A percentile compares a stretch with the other conserved stretches of the same genome.
Conservation (phyloP, 2,888 invertebrate genomes). For the Drosophila nigricruria region DNA sequence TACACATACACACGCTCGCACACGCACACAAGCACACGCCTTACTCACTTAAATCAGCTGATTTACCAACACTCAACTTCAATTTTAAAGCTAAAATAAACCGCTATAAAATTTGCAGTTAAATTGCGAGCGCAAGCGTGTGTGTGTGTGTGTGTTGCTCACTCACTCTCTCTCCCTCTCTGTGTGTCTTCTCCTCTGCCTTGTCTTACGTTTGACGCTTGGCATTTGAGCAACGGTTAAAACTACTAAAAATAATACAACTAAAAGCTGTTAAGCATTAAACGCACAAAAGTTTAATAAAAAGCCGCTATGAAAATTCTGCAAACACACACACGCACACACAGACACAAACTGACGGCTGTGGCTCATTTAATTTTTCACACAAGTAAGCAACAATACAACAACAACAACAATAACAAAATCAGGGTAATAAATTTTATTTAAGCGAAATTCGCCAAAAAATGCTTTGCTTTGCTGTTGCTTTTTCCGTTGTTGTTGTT, state of each 20-base stretch:
- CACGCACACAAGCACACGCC: constrained; percentile 1
- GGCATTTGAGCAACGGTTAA: constrained; percentile 56
- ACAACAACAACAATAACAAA: constrained; percentile 22
- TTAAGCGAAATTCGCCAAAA: constrained; percentile 51
- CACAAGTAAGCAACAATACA: constrained; percentile 31
- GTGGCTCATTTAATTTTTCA: constrained; percentile 59
- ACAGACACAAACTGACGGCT: constrained; percentile 31
- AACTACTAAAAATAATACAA: constrained; percentile 23
- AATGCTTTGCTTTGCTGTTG: constrained; percentile 45
- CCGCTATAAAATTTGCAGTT: constrained; percentile 33
- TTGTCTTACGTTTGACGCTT: constrained; percentile 34
- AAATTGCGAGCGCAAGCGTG: constrained; percentile 1
- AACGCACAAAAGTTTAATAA: constrained; percentile 32
- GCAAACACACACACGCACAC: constrained; percentile 2
- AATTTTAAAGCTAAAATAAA: constrained; percentile 22
- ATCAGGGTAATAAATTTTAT: constrained; percentile 54
- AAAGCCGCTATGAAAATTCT: constrained; percentile 35
- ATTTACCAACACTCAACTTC: constrained; percentile 30
- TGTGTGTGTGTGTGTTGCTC: constrained; percentile 6
- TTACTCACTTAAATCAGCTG: constrained; percentile 31
- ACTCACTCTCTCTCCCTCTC: background rate
- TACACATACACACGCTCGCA: background rate
- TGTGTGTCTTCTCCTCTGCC: background rate
- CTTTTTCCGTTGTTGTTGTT: constrained; percentile 26
- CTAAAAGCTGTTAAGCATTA: constrained; percentile 55